Evolutionary conservation across 2,113 vertebrate genomes (phyloP).

Genomic region (Crocuta crocuta): DNA sequence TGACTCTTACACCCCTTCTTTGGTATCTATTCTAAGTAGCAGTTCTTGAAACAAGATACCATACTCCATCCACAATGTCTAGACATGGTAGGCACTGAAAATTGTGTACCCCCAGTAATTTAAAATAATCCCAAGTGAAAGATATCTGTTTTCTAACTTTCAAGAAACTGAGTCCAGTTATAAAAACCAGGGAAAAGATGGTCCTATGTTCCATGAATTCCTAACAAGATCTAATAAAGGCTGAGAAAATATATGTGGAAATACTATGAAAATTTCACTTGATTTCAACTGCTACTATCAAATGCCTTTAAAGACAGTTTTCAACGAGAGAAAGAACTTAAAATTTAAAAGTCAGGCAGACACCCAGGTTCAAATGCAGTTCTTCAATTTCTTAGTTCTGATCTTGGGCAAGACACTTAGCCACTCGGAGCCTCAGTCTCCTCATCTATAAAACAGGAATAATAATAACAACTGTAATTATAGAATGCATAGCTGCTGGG

Average conservation of each 20-base stretch:
- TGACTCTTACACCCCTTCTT: constrained; percentile 29
- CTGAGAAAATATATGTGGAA: neutral
- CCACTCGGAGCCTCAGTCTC: neutral
- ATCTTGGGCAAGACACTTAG: neutral
- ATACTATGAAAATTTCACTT: constrained; percentile 23
- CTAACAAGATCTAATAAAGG: constrained; percentile 32
- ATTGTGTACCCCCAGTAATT: neutral
- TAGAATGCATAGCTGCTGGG: neutral
- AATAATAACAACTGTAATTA: neutral
- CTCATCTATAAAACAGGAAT: neutral
- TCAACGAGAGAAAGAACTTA: neutral
- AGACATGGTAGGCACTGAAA: neutral
- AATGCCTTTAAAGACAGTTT: neutral
- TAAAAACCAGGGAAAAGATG: neutral
- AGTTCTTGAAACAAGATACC: constrained; percentile 43
- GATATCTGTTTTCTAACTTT: neutral
- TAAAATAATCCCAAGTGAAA: constrained; percentile 47
- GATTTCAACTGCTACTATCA: neutral
- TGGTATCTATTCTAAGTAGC: constrained; percentile 17
- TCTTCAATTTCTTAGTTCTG: neutral
- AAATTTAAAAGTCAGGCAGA: neutral
- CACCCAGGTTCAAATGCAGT: neutral
- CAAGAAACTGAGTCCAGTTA: neutral
- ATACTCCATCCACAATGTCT: neutral
- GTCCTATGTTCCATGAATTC: neutral